Conservation (phyloP, 2,113 vertebrate species). For the Rhadina sibilatrix region DNA sequence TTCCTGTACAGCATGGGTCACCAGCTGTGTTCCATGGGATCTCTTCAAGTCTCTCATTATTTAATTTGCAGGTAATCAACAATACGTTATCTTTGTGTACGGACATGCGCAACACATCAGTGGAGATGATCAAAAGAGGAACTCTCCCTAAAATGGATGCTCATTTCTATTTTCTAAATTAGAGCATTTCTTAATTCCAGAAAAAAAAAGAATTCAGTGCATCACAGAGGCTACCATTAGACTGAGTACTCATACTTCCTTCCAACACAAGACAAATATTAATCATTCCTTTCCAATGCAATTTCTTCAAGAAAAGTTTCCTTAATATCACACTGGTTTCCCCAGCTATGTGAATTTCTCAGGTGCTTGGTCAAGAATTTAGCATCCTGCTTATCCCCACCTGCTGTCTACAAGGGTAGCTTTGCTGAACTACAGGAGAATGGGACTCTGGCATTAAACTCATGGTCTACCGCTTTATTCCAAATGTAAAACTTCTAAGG, state of each 20-base stretch:
- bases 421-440: not conserved
- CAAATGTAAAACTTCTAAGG: not conserved
- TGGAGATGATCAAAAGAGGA: not conserved
- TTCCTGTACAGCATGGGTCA: not conserved
- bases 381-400: not conserved
- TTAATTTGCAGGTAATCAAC: not conserved
- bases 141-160: not conserved
- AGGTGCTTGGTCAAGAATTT: not conserved
- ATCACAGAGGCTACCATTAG: not conserved
- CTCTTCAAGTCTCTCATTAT: not conserved
- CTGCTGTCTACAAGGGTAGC: not conserved
- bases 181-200: not conserved
- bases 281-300: not conserved
- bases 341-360: not conserved
- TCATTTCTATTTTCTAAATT: not conserved
- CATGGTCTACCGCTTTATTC: not conserved
- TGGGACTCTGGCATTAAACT: not conserved
- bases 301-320: not conserved
- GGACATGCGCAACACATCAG: not conserved
- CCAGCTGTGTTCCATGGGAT: not conserved
- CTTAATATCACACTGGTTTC: not conserved
- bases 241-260: not conserved
- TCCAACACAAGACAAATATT: not conserved
- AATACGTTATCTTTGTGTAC: not conserved
- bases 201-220: not conserved